phyloP scores from a whole-genome alignment of 1,140 invertebrate species.

The Nebria ingens region DNA sequence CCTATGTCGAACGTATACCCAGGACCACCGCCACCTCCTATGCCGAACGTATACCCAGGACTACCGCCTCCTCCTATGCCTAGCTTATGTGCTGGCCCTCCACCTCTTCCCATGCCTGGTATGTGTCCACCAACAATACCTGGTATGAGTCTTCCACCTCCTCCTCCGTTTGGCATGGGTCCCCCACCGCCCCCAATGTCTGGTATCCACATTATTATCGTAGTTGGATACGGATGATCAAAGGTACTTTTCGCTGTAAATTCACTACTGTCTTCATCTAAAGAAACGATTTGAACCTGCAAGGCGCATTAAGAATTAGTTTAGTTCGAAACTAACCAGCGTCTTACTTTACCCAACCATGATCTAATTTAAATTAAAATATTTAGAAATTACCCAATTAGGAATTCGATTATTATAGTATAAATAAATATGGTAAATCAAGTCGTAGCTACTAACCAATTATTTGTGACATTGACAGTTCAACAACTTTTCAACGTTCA shows the following conservation, averaged over 20 bases:
- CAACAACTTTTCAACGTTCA: too few species aligned
- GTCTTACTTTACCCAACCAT: too few species aligned
- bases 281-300: constrained; percentile 82
- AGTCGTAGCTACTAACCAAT: too few species aligned
- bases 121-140: constrained; percentile 28
- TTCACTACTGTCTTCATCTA: constrained; percentile 82
- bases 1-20: constrained; percentile 28
- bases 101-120: constrained; percentile 34
- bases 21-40: constrained; percentile 26
- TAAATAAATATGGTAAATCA: too few species aligned
- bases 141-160: too few species aligned
- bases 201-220: constrained; percentile 99
- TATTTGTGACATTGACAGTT: too few species aligned
- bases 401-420: too few species aligned
- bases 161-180: constrained; percentile 26
- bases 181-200: constrained; percentile 47
- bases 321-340: too few species aligned
- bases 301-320: constrained; percentile 4
- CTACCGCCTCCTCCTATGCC: constrained; percentile 17
- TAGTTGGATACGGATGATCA: constrained; percentile 99
- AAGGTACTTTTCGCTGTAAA: constrained; percentile 64
- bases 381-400: too few species aligned
- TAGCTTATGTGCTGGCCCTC: constrained; percentile 20
- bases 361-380: too few species aligned
- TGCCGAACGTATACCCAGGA: constrained; percentile 11